Evolutionary conservation across 1,140 invertebrate genomes (phyloP), one percentile per base, ranked within the genome.

Genomic region (Drosophila cardini): DNA sequence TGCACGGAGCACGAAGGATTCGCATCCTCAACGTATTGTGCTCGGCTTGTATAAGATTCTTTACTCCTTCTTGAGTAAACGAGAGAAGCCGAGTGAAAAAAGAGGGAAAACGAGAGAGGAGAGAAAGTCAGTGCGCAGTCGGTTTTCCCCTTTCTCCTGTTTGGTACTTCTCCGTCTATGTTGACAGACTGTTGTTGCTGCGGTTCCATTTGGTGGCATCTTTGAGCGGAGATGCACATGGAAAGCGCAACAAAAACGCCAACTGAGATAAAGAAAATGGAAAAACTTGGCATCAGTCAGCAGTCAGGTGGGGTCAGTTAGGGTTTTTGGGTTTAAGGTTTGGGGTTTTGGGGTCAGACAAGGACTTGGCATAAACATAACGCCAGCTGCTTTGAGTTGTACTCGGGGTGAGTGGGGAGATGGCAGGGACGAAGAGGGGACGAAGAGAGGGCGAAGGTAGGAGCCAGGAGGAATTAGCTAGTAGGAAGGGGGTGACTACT

Each of bases 251-350:
- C 11, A 40, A 40, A 40, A n/a, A 40, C 2, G 21, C 21, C 45
- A 52, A 52, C 11, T 32, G 72, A 81, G 60, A 73, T 70, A 72
- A 86, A 80, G 78, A 78, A 78, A 85, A 80, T n/a, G 34, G 11
- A 36, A 40, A 62, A 50, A 62, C 45, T 62, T 62, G 58, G 57
- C 57, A 16, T 30, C 11, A 74, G 72, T 61, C 38, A 40, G 11
- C 3, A 40, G 69, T 61, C 13, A 40, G 38, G 26, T 8, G 48
- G 70, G 45, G 61, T 60, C 46, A 52, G 56, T 30, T 2, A 40
- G 48, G 7, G 21, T 30, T 13, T 26, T 26, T 26, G 30, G 50
- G 2, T 26, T 13, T 8, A 18, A 16, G 18, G 18, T 15, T 5
- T 15, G 15, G 42, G 9, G 6, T 13, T 32, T 8, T 13, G 8